Evolutionary conservation across 2,888 invertebrate genomes (phyloP), one percentile per base, ranked within the genome.

Genomic region (Magallana nippona): DNA sequence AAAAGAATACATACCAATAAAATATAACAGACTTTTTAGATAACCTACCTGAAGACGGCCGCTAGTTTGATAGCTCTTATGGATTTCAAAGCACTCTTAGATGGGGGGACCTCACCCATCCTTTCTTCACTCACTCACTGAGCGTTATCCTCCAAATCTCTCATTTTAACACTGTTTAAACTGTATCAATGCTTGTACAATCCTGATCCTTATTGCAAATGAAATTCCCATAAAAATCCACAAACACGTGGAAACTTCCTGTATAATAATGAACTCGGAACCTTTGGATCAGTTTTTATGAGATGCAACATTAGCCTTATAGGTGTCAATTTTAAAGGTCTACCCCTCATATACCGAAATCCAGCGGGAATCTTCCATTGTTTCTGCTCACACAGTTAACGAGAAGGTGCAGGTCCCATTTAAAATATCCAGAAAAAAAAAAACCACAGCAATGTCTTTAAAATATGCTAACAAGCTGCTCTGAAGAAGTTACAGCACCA

Each of bases 31-130:
- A 5, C 44, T 44, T 44, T 44, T 44, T 44, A 5, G 5, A 27
- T 27, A 71, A 57, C 71, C n/a, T 82, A 82, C 82, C 82, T 82
- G 82, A 82, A 82, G n/a, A 82, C 78, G 0, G 78, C 82, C 10
- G 82, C 82, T 32, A 82, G 19, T 60, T 82, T 82, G 11, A 82
- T 22, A 22, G 82, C 82, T 57, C 58, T 82, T 15, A 57, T 27
- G n/a, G 78, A 78, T 55, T 58, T 82, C 3, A 58, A 3, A 10
- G 60, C 55, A 56, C 55, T 78, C 58, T 32, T 57, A n/a, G 79
- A 19, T 17, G 79, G 79, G 2, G 57, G 44, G 19, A 58, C 22
- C 17, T 80, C 79, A 27, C 57, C 56, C 79, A 80, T 80, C 22
- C 8, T 80, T n/a, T 55, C 55, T 55, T 78, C n/a, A 19, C 55